These are phyloP conservation scores for Drosophila koepferae DNA, from an alignment of 2,888 invertebrate genomes.

Conservation along the genomic window DNA sequence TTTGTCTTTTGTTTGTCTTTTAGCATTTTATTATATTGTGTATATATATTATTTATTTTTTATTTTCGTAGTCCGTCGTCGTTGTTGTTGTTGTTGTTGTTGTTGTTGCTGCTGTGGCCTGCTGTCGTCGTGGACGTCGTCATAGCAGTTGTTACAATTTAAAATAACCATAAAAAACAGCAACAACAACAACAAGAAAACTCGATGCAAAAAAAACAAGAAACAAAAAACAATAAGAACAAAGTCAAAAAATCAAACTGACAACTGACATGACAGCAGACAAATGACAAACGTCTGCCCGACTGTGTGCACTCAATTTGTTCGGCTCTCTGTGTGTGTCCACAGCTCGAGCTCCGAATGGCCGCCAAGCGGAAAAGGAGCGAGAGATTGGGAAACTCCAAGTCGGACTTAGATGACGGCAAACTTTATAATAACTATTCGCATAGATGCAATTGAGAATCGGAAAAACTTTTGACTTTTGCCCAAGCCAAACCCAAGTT, in stretches of 20 bases:
- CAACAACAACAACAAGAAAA: slow-evolving; percentile 18
- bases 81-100: too few species aligned
- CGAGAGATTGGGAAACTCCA: background rate
- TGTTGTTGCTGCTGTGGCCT: slow-evolving; percentile 3
- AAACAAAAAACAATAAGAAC: slow-evolving; percentile 6
- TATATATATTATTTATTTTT: slow-evolving; percentile 23
- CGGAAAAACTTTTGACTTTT: slow-evolving; percentile 64
- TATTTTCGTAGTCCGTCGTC: slow-evolving; percentile 23
- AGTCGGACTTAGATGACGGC: slow-evolving; percentile 52
- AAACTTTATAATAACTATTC: slow-evolving; percentile 70
- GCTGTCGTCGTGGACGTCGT: slow-evolving; percentile 41
- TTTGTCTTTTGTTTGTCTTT: slow-evolving; percentile 64
- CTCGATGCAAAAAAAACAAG: background rate
- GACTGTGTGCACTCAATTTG: slow-evolving; percentile 73
- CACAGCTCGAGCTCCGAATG: slow-evolving; percentile 27
- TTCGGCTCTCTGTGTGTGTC: slow-evolving; percentile 28
- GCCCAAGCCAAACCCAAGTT: slow-evolving; percentile 62
- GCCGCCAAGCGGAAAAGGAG: slow-evolving; percentile 46
- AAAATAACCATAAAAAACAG: slow-evolving; percentile 36
- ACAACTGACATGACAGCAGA: slow-evolving; percentile 81
- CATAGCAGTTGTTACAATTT: slow-evolving; percentile 71
- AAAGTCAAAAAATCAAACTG: slow-evolving; percentile 77
- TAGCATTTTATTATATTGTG: slow-evolving; percentile 46
- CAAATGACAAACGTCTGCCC: slow-evolving; percentile 78
- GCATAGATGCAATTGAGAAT: slow-evolving; percentile 21